These are phyloP conservation scores for Notodonta dromedarius DNA, from an alignment of 2,888 invertebrate species.

Conservation along the genomic window DNA sequence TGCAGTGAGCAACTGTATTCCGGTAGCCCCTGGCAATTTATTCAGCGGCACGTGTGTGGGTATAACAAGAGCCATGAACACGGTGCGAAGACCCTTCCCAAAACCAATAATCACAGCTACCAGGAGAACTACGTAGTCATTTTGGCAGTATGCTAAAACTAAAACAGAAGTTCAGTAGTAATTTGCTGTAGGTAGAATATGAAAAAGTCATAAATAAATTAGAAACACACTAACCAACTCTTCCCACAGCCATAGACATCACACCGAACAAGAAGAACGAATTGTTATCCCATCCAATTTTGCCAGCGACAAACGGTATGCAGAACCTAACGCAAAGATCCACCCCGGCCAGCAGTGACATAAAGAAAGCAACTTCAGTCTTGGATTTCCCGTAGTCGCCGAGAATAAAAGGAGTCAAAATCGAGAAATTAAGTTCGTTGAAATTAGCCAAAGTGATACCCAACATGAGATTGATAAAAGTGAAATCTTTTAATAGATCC, in stretches of 20 bases:
- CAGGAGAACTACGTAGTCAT: constrained; percentile 80
- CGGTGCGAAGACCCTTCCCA: constrained; percentile 88
- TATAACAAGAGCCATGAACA: constrained; percentile 90
- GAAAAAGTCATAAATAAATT: too few species aligned
- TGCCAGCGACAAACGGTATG: constrained; percentile 87
- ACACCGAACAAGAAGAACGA: constrained; percentile 89
- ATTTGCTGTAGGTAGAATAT: too few species aligned
- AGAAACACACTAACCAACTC: constrained; percentile 78
- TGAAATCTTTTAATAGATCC: constrained; percentile 87
- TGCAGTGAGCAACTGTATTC: constrained; percentile 87
- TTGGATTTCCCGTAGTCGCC: constrained; percentile 86
- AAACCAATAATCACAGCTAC: constrained; percentile 87
- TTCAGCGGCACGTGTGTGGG: constrained; percentile 88
- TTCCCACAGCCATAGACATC: constrained; percentile 86
- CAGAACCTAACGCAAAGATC: constrained; percentile 87
- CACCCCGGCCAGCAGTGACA: constrained; percentile 87
- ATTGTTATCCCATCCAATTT: constrained; percentile 88
- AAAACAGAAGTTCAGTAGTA: constrained; percentile 36
- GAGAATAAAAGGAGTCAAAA: constrained; percentile 89
- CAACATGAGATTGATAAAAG: constrained; percentile 88
- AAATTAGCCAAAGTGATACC: constrained; percentile 89
- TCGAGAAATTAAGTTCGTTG: constrained; percentile 89
- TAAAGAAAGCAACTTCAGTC: constrained; percentile 86
- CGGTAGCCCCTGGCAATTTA: constrained; percentile 88
- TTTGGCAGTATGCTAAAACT: constrained; percentile 86